A percentile compares a stretch with the other conserved stretches of the same genome.
Evolutionary conservation across 1,140 invertebrate genomes (phyloP).

Genomic region (Polypedilum pembai): DNA sequence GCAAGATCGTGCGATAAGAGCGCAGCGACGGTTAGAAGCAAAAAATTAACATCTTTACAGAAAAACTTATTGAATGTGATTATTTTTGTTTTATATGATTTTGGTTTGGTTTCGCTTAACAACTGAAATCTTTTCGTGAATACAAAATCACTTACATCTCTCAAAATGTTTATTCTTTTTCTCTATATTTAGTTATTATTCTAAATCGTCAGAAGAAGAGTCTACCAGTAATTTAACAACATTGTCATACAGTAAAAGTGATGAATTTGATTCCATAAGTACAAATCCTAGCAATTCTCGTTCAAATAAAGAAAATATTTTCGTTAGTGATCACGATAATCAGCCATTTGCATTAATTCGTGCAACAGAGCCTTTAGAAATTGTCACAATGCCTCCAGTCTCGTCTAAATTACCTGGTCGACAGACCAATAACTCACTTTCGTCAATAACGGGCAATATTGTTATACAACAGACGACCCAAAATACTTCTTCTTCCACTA

Average conservation of each 20-base stretch:
- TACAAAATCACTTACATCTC: background rate
- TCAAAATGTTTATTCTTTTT: background rate
- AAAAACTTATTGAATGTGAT: constrained; percentile 24
- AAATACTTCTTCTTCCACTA: constrained; percentile 15
- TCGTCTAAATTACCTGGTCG: constrained; percentile 55
- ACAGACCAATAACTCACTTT: constrained; percentile 80
- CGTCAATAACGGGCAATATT: constrained; percentile 72
- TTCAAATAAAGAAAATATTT: constrained; percentile 28
- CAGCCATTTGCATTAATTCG: background rate
- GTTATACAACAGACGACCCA: constrained; percentile 52
- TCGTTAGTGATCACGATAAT: background rate
- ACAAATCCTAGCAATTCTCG: background rate
- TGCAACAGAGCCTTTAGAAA: background rate
- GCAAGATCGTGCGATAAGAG: background rate
- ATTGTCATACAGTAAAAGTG: background rate
- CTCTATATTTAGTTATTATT: background rate
- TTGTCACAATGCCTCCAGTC: constrained; percentile 39
- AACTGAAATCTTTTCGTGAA: no score
- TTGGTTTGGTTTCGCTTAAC: background rate
- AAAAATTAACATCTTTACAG: background rate
- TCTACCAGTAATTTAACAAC: background rate
- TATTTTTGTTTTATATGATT: constrained; percentile 4
- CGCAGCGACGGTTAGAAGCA: constrained; percentile 22
- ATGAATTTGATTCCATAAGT: background rate
- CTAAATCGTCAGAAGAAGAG: background rate